Conservation (phyloP, 1,140 invertebrate species). For the Anastrepha ludens region DNA sequence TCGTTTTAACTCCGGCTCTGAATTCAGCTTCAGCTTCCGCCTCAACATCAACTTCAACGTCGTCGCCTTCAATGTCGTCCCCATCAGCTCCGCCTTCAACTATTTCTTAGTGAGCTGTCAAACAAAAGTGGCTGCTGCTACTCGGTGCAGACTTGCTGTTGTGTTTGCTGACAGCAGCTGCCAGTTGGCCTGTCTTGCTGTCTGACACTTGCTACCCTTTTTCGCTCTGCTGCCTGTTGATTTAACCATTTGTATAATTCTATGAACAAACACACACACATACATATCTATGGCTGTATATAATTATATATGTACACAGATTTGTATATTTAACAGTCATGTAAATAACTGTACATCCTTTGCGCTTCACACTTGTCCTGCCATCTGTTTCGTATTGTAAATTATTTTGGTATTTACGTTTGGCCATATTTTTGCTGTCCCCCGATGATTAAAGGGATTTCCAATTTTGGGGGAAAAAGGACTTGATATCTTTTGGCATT, state of each 20-base stretch:
- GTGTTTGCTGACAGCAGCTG: background rate
- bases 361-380: too few relatives aligned
- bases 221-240: constrained; percentile 5
- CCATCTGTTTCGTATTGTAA: too few relatives aligned
- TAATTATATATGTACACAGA: too few relatives aligned
- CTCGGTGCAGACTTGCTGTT: background rate
- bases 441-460: too few relatives aligned
- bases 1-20: background rate
- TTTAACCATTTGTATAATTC: background rate
- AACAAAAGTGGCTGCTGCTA: constrained; percentile 16
- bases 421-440: too few relatives aligned
- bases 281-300: too few relatives aligned
- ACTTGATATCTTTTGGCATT: too few relatives aligned
- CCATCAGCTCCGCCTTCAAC: background rate
- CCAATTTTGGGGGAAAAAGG: too few relatives aligned
- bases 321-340: too few relatives aligned
- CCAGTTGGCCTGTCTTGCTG: background rate
- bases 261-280: too few relatives aligned
- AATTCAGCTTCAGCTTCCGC: background rate
- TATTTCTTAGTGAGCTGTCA: constrained; percentile 32
- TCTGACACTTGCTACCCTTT: background rate
- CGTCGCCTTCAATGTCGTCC: background rate
- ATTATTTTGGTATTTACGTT: too few relatives aligned
- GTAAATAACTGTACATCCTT: too few relatives aligned
- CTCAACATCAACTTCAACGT: background rate